Evolutionary conservation across 2,113 vertebrate species (phyloP).

Genomic region (Aphyosemion australe): DNA sequence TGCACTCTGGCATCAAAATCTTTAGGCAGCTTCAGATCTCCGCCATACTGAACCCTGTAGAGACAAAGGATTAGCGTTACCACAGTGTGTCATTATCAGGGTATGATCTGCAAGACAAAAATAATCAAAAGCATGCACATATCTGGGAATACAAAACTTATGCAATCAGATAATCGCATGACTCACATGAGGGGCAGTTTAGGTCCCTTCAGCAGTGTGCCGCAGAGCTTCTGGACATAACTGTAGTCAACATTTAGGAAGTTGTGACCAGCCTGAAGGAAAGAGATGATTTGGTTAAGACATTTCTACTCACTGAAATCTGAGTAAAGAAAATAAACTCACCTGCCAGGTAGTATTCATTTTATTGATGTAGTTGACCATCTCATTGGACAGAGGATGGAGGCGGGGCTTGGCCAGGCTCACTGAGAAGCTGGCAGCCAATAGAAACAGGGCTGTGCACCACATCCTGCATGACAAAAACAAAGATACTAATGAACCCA

Average conservation of each 20-base stretch:
- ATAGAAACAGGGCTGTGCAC: slow-evolving; percentile 69
- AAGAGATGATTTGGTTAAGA: not conserved
- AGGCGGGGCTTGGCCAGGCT: slow-evolving; percentile 75
- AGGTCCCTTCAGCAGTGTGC: slow-evolving; percentile 86
- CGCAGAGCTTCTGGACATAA: slow-evolving; percentile 88
- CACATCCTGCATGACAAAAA: slow-evolving; percentile 81
- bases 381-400: slow-evolving; percentile 81
- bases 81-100: not conserved
- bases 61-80: not conserved
- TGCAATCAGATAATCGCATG: not conserved
- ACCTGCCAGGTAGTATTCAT: slow-evolving; percentile 93
- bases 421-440: slow-evolving; percentile 73
- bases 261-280: slow-evolving; percentile 87
- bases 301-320: not conserved
- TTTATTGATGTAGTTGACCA: slow-evolving; percentile 92
- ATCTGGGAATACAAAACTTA: not conserved
- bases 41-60: slow-evolving; percentile 81
- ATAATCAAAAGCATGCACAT: not conserved
- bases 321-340: not conserved
- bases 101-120: not conserved
- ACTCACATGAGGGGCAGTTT: slow-evolving; percentile 89
- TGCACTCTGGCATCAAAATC: slow-evolving; percentile 87
- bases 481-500: not conserved
- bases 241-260: slow-evolving; percentile 85
- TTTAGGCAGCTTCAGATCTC: slow-evolving; percentile 77